Evolutionary conservation across 2,888 invertebrate genomes (phyloP), one percentile per base, ranked within the genome.

Genomic region (Andricus quercusramuli): DNA sequence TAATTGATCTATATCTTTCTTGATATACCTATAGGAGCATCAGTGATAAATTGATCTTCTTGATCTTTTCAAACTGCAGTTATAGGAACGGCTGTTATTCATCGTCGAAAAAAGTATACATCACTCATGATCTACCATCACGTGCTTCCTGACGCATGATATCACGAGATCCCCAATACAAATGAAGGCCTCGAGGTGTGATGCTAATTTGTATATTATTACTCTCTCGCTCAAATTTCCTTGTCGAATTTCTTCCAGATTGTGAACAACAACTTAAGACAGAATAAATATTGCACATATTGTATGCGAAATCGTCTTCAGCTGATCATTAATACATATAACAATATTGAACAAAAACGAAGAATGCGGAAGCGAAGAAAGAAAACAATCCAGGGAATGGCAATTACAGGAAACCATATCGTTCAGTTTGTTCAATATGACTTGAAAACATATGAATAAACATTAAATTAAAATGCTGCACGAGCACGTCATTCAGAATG

Each of bases 61-160:
- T 74, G 74, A 74, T 37, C 56, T 74, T 74, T n/a, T 70, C 20
- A 51, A 47, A 56, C 56, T 17, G 17, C 17, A 56, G 56, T 56
- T 56, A 56, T 56, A 62, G 22, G 25, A 62, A 62, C 22, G 22
- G 62, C 25, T 25, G 62, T 74, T 74, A 56, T 29, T 51, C 47
- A 11, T 20, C n/a, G 13, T n/a, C 11, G 29, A 70, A 70, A 74
- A 56, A 29, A 56, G 20, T 51, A 74, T 56, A 68, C 47, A 70
- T 70, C 47, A 70, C 25, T 70, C 70, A 51, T 56, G 47, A 47
- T 29, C 13, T 70, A 29, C n/a, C 74, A 56, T 74, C 74, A 74
- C 32, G 74, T 74, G 74, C 74, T 74, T 74, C 51, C 56, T 74
- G 56, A 74, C 74, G 32, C 56, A 74, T 74, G 51, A 74, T 56